Evolutionary conservation across 37 sponge, comb jelly and placozoan genomes (phyloP).

Genomic region (Diacarnus erythraeanus): DNA sequence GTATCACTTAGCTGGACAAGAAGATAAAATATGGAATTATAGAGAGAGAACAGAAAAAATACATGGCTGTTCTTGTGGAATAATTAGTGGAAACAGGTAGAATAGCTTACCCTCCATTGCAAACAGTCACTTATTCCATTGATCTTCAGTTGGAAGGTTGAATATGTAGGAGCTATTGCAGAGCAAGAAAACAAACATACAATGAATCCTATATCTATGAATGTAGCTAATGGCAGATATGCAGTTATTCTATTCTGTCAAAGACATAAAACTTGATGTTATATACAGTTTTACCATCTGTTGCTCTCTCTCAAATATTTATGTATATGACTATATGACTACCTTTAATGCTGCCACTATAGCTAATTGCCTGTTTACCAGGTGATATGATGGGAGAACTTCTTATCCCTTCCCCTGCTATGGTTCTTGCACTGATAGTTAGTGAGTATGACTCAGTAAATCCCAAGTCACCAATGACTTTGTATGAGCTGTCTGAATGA

Average conservation of each 20-base stretch:
- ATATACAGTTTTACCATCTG: no score
- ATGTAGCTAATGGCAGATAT: no score
- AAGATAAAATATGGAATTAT: background rate
- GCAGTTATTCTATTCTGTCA: no score
- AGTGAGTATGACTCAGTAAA: slow-evolving; percentile 7
- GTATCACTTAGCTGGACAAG: slow-evolving; percentile 2
- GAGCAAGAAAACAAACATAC: background rate
- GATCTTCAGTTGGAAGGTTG: slow-evolving; percentile 1
- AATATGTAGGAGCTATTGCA: background rate
- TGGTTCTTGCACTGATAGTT: slow-evolving; percentile 21
- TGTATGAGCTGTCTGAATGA: background rate
- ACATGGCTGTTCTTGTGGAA: background rate
- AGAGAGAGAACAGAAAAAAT: background rate
- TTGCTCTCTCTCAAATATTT: no score
- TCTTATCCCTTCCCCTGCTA: background rate
- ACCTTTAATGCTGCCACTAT: background rate
- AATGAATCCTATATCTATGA: background rate
- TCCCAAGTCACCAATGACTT: slow-evolving; percentile 13
- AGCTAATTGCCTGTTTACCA: background rate
- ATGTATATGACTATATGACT: background rate
- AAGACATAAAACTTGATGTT: no score
- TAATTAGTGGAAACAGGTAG: background rate
- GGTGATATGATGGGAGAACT: background rate
- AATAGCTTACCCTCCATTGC: slow-evolving; percentile 17
- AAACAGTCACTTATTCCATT: slow-evolving; percentile 1